These are phyloP conservation scores for Cuculus canorus DNA, from an alignment of 2,797 vertebrate genomes.

Conservation along the genomic window DNA sequence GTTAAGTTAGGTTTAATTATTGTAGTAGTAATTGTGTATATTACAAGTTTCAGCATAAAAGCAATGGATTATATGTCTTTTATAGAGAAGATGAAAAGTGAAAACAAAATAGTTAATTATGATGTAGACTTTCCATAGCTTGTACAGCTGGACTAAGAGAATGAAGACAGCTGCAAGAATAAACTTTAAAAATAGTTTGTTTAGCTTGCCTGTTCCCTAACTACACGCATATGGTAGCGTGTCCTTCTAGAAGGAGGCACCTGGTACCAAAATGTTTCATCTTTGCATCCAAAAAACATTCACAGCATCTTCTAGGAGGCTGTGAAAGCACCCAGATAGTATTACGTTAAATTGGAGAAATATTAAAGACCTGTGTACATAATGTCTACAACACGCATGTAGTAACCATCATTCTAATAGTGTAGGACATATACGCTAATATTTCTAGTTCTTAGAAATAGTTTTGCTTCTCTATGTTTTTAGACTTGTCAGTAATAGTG, in stretches of 20 bases:
- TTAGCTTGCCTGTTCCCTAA: slow-evolving; percentile 5
- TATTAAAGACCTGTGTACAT: not conserved
- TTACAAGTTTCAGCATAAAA: not conserved
- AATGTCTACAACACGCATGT: not conserved
- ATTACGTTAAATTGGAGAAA: not conserved
- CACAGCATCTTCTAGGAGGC: not conserved
- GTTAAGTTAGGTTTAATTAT: not conserved
- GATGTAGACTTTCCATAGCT: not conserved
- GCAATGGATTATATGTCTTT: not conserved
- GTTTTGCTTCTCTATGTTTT: not conserved
- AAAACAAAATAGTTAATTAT: slow-evolving; percentile 17
- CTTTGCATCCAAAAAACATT: not conserved
- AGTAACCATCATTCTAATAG: not conserved
- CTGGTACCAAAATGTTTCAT: not conserved
- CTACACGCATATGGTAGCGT: not conserved
- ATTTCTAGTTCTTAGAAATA: not conserved
- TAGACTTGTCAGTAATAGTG: not conserved
- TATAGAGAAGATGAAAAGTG: not conserved
- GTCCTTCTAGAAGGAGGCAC: not conserved
- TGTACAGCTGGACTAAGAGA: slow-evolving; percentile 20
- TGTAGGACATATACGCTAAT: not conserved
- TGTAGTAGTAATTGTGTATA: not conserved
- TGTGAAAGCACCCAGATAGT: not conserved
- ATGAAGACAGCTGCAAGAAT: slow-evolving; percentile 29
- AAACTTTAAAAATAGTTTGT: slow-evolving; percentile 12